Conservation (phyloP, 2,888 invertebrate genomes). For the Athrips mouffetella region DNA sequence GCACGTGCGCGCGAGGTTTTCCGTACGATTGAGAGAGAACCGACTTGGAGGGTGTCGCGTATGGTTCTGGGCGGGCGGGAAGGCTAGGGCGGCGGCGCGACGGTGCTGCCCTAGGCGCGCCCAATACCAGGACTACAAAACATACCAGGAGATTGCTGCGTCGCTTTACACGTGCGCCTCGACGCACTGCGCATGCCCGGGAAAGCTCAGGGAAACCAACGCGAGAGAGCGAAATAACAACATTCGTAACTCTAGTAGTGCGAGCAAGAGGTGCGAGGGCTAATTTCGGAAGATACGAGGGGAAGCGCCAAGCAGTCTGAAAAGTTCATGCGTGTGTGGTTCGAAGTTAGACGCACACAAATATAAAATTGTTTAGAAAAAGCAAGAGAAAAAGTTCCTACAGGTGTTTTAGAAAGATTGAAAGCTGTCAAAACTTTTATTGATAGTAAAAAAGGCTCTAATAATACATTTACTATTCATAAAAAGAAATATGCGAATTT, state of each 20-base stretch:
- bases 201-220: conserved; percentile 62
- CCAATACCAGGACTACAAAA: conserved; percentile 68
- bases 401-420: too few species aligned
- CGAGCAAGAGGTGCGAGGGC: conserved; percentile 44
- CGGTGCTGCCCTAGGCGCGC: conserved; percentile 76
- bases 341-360: conserved; percentile 32
- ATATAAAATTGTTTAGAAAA: conserved; percentile 4
- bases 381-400: too few species aligned
- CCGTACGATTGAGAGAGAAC: conserved; percentile 53
- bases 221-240: conserved; percentile 46
- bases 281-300: conserved; percentile 65
- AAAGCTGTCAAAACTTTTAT: too few species aligned
- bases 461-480: too few species aligned
- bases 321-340: conserved; percentile 42
- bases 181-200: conserved; percentile 67
- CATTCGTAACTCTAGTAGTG: conserved; percentile 56
- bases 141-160: conserved; percentile 39
- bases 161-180: conserved; percentile 55
- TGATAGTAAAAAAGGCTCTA: too few species aligned
- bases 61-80: conserved; percentile 58
- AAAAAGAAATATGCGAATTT: too few species aligned
- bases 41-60: conserved; percentile 60
- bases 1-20: conserved; percentile 52
- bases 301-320: conserved; percentile 76
- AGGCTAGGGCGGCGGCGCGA: conserved; percentile 67